Evolutionary conservation across 2,888 invertebrate genomes (phyloP), one percentile per base, ranked within the genome.

Genomic region (Boloria euphrosyne): DNA sequence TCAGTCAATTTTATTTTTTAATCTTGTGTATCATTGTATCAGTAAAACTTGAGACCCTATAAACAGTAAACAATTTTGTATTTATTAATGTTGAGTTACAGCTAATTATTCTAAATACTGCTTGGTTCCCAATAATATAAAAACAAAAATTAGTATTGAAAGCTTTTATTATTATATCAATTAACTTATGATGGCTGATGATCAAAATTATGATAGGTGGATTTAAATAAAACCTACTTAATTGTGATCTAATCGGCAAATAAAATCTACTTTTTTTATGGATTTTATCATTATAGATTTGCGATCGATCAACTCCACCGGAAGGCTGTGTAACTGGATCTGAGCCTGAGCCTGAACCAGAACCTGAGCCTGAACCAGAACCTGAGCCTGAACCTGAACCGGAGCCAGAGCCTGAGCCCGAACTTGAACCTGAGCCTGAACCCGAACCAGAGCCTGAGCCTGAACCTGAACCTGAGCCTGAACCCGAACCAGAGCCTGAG

Each of bases 341-440:
- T 4, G 83, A 85, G 71, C 79, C 82, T 77, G 85, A 92, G 73
- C 86, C 93, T 0, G 88, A 88, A 61, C 78, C 90, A 0, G 76
- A 76, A 31, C 69, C 72, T 0, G 75, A 74, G 16, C 68, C 68
- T 5, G 74, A 90, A 67, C 86, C 90, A 0, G 84, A 86, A 72
- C 83, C 85, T 13, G 77, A 77, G 50, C 65, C 73, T 2, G 83
- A 85, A 71, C 79, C 83, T 76, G 85, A 92, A 73, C 86, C 47
- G 0, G 88, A 88, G 59, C 78, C 89, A 0, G 76, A 76, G 22
- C 68, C 86, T 0, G 84, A 84, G 68, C 78, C 88, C 4, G 83
- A 85, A 71, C 79, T 82, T 77, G 85, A 92, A 73, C 86, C 93
- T 0, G 88, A 88, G 61, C 78, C 90, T 0, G 76, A 76, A 31